These are phyloP conservation scores for Stenotaenia linearis DNA, from an alignment of 2,888 invertebrate genomes.

Conservation along the genomic window DNA sequence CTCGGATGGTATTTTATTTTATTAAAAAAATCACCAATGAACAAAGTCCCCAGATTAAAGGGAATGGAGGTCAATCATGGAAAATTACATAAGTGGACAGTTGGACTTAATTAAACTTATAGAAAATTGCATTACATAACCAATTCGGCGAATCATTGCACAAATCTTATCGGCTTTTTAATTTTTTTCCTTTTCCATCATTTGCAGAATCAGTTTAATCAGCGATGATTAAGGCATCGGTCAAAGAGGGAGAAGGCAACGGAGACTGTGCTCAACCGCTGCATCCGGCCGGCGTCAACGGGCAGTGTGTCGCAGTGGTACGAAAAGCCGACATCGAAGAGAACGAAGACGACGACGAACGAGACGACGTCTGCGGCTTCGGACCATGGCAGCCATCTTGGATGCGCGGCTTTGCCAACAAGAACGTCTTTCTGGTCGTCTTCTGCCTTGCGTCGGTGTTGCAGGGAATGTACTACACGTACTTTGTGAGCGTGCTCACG, in stretches of 20 bases:
- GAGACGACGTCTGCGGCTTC: conserved; percentile 63
- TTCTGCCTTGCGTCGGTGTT: conserved; percentile 52
- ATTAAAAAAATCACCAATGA: too few species aligned
- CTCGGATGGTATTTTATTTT: not conserved
- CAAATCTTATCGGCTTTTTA: not conserved
- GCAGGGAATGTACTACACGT: conserved; percentile 83
- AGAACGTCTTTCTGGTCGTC: conserved; percentile 79
- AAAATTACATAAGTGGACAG: not conserved
- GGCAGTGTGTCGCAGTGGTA: conserved; percentile 21
- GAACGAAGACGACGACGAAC: conserved; percentile 44
- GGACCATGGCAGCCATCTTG: conserved; percentile 66
- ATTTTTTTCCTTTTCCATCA: not conserved
- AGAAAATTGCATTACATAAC: not conserved
- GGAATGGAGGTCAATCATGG: not conserved
- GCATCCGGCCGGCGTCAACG: not conserved
- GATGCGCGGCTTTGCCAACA: conserved; percentile 69
- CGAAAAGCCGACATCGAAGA: not conserved
- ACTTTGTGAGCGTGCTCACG: conserved; percentile 88
- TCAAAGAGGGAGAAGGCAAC: not conserved
- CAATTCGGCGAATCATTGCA: not conserved
- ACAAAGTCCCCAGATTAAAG: not conserved
- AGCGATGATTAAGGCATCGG: not conserved
- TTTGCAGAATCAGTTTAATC: not conserved
- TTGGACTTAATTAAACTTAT: not conserved
- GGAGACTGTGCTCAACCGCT: not conserved